These are phyloP conservation scores for Xiphophorus birchmanni DNA, from an alignment of 2,797 vertebrate genomes.

Conservation along the genomic window DNA sequence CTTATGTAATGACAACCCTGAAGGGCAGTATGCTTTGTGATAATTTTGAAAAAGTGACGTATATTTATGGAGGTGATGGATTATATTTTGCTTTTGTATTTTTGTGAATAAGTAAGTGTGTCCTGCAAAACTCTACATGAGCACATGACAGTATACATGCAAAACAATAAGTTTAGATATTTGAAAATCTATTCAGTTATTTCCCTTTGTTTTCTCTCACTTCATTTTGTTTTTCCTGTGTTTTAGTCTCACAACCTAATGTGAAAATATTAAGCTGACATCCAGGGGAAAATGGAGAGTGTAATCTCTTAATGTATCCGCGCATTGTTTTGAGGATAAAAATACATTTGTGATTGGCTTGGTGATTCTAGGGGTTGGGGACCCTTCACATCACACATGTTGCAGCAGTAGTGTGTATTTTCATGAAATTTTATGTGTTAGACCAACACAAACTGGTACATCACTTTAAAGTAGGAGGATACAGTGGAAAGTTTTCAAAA, in stretches of 20 bases:
- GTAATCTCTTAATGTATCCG: conserved; percentile 71
- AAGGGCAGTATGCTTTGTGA: conserved; percentile 42
- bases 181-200: conserved; percentile 2
- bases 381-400: conserved; percentile 9
- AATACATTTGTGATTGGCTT: conserved; percentile 68
- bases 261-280: conserved; percentile 63
- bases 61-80: background rate
- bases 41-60: conserved; percentile 31
- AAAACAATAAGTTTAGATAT: conserved; percentile 5
- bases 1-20: conserved; percentile 57
- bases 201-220: conserved; percentile 22
- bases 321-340: conserved; percentile 60
- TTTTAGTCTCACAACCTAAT: conserved; percentile 36
- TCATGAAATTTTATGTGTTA: background rate
- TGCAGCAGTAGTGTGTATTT: background rate
- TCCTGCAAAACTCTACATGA: conserved; percentile 25
- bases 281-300: conserved; percentile 57
- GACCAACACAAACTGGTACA: background rate
- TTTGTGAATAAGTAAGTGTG: conserved; percentile 4
- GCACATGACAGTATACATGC: background rate
- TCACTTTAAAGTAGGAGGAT: background rate
- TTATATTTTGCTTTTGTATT: background rate
- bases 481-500: background rate
- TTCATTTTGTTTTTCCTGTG: conserved; percentile 23
- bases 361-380: conserved; percentile 30